phyloP scores from a whole-genome alignment of 2,113 vertebrate genomes.

The Equus przewalskii region DNA sequence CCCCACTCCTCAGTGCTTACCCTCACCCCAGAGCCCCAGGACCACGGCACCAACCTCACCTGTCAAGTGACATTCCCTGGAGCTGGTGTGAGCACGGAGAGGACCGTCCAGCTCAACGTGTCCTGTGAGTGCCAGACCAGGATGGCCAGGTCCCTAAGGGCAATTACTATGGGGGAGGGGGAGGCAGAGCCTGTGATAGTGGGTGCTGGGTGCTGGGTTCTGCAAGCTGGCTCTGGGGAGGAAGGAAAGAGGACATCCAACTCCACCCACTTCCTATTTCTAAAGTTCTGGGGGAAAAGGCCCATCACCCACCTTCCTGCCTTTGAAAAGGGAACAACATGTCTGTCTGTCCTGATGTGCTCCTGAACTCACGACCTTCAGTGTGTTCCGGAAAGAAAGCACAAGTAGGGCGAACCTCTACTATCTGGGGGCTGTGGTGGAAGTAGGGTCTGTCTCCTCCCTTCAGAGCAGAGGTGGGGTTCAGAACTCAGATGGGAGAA shows the following conservation, averaged over 20 bases:
- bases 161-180: rapidly evolving
- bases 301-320: neutral
- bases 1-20: rapidly evolving
- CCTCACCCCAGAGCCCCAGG: neutral
- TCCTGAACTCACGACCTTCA: neutral
- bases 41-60: neutral
- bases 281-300: neutral
- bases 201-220: neutral
- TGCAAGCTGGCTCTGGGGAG: too few relatives aligned
- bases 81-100: too few relatives aligned
- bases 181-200: neutral
- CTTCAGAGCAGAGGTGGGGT: neutral
- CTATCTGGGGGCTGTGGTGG: neutral
- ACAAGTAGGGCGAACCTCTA: neutral
- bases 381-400: neutral
- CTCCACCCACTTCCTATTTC: neutral
- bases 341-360: conserved; percentile 50
- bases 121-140: too few relatives aligned
- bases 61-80: too few relatives aligned
- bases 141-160: neutral
- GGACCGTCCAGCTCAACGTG: too few relatives aligned
- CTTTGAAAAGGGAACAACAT: neutral
- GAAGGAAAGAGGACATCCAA: neutral
- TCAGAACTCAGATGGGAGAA: neutral
- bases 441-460: neutral